A percentile compares a stretch with the other conserved stretches of the same genome.
Evolutionary conservation across 2,113 vertebrate genomes (phyloP).

Genomic region (Morone saxatilis): DNA sequence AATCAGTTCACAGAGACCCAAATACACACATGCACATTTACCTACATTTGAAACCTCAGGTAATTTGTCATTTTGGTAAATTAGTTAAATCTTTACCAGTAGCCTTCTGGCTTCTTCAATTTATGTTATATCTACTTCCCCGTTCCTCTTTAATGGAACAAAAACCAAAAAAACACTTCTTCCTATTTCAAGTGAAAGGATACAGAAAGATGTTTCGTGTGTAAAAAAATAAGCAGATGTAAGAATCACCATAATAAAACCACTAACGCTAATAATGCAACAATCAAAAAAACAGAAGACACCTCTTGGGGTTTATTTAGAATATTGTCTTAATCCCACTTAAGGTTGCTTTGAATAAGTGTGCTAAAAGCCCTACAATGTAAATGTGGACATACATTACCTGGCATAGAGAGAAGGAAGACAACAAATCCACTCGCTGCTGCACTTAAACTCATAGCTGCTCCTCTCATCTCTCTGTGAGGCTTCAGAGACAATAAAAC

Average conservation of each 20-base stretch:
- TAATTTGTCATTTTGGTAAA: no score
- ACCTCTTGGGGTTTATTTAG: not conserved
- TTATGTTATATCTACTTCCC: no score
- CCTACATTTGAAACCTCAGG: no score
- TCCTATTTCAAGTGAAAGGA: not conserved
- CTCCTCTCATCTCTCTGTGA: not conserved
- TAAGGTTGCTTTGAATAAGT: not conserved
- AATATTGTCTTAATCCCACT: not conserved
- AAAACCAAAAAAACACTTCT: no score
- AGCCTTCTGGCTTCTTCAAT: no score
- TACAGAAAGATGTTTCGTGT: not conserved
- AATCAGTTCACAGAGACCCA: not conserved
- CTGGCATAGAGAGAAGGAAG: slow-evolving; percentile 18
- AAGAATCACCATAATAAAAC: not conserved
- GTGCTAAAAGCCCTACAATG: not conserved
- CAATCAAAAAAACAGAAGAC: not conserved
- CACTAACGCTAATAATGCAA: not conserved
- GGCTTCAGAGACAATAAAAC: not conserved
- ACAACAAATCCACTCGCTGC: not conserved
- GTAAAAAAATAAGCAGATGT: not conserved
- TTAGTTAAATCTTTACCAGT: no score
- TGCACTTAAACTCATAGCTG: not conserved
- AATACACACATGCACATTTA: no score
- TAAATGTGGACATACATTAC: not conserved
- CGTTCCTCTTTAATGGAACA: no score